phyloP scores from a whole-genome alignment of 2,888 invertebrate species.

The Euphydryas editha region DNA sequence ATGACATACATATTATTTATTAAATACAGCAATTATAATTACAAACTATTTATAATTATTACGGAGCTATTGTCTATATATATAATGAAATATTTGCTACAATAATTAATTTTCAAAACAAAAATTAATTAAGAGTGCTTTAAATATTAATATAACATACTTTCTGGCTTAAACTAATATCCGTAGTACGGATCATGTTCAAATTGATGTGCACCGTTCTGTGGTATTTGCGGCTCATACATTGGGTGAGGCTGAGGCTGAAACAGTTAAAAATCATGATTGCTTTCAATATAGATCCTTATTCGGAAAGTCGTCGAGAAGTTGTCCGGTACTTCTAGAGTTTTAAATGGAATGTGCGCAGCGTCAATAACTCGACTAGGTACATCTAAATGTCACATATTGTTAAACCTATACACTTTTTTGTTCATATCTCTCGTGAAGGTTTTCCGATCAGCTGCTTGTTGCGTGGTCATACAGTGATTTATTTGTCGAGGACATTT shows the following conservation, averaged over 20 bases:
- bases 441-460: constrained; percentile 37
- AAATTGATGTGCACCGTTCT: constrained; percentile 48
- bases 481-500: constrained; percentile 30
- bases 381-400: constrained; percentile 34
- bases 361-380: constrained; percentile 26
- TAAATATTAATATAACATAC: constrained; percentile 7
- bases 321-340: constrained; percentile 26
- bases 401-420: constrained; percentile 34
- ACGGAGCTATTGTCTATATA: not conserved
- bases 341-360: constrained; percentile 26
- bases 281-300: constrained; percentile 36
- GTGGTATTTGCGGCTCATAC: constrained; percentile 44
- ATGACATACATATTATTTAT: not conserved
- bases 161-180: constrained; percentile 48
- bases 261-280: constrained; percentile 40
- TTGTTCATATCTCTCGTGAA: constrained; percentile 27
- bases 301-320: constrained; percentile 33
- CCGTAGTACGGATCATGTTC: constrained; percentile 72
- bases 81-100: not conserved
- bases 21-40: not conserved
- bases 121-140: not conserved
- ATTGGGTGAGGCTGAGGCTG: constrained; percentile 47
- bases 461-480: constrained; percentile 34
- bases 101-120: not conserved
- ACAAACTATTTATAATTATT: not conserved